Percentiles rank a stretch among this genome's conserved stretches.
Conservation (phyloP, 2,797 vertebrate species). For the Natrix natrix region DNA sequence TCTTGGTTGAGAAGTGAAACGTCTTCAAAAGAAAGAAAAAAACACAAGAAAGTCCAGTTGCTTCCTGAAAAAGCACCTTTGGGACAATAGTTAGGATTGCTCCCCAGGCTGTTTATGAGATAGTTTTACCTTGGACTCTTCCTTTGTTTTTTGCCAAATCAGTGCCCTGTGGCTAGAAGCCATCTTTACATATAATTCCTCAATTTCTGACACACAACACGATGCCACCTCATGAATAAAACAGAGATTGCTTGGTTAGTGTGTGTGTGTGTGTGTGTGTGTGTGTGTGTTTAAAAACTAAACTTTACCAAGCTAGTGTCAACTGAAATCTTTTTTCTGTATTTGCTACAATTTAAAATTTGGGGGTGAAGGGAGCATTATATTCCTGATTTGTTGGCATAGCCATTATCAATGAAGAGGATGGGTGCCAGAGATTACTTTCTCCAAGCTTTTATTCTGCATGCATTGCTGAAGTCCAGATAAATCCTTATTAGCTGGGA, state of each 20-base stretch:
- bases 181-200: background rate
- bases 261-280: background rate
- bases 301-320: background rate
- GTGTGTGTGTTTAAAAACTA: background rate
- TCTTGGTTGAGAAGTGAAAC: no score
- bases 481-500: constrained; percentile 15
- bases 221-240: constrained; percentile 5
- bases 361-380: background rate
- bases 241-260: background rate
- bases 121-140: background rate
- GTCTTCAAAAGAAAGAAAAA: no score
- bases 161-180: background rate
- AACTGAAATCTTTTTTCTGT: background rate
- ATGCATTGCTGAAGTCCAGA: background rate
- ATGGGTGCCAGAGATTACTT: background rate
- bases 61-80: no score
- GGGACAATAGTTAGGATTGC: background rate
- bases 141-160: background rate
- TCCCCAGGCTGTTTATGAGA: background rate
- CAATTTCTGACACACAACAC: background rate
- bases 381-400: background rate
- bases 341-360: background rate
- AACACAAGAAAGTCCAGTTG: no score
- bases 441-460: background rate
- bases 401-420: background rate